A percentile compares a stretch with the other conserved stretches of the same genome.
These are phyloP conservation scores for Paramacrobiotus metropolitanus DNA, from an alignment of 1,140 invertebrate genomes.

Conservation along the genomic window DNA sequence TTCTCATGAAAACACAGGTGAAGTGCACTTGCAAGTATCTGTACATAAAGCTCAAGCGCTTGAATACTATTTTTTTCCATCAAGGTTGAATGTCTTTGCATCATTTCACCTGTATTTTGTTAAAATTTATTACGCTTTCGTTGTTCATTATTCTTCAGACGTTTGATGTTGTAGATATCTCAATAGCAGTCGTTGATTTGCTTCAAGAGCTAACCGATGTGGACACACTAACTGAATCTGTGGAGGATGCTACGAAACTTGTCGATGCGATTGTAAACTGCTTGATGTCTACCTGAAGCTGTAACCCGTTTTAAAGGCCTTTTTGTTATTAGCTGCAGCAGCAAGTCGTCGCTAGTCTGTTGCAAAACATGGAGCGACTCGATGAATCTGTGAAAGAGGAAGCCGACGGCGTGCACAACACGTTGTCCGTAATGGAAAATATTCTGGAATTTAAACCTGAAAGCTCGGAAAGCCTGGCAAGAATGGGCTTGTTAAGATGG, in stretches of 20 bases:
- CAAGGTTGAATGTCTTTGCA: no score
- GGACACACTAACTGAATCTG: conserved; percentile 65
- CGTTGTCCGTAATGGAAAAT: conserved; percentile 43
- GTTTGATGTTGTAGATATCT: conserved; percentile 18
- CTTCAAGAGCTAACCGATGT: conserved; percentile 80
- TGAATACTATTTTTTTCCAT: no score
- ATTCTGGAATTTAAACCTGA: conserved; percentile 55
- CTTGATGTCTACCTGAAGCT: not conserved
- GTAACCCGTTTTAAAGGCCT: not conserved
- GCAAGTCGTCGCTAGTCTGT: conserved; percentile 65
- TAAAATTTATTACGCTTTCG: not conserved
- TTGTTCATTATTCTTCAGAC: conserved; percentile 2
- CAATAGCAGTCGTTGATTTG: conserved; percentile 27
- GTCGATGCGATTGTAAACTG: conserved; percentile 27
- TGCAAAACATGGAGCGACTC: conserved; percentile 74
- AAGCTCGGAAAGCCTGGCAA: conserved; percentile 40
- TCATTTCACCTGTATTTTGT: no score
- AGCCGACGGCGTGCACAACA: conserved; percentile 83
- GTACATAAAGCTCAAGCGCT: not conserved
- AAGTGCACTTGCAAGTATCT: conserved; percentile 26
- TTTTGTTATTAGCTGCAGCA: conserved; percentile 46
- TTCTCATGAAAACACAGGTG: conserved; percentile 88
- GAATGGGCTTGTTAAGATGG: conserved; percentile 73
- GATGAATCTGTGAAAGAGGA: conserved; percentile 87
- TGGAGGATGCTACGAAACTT: conserved; percentile 26